These are phyloP conservation scores for Diadromus collaris DNA, from an alignment of 2,888 invertebrate species.

Conservation along the genomic window DNA sequence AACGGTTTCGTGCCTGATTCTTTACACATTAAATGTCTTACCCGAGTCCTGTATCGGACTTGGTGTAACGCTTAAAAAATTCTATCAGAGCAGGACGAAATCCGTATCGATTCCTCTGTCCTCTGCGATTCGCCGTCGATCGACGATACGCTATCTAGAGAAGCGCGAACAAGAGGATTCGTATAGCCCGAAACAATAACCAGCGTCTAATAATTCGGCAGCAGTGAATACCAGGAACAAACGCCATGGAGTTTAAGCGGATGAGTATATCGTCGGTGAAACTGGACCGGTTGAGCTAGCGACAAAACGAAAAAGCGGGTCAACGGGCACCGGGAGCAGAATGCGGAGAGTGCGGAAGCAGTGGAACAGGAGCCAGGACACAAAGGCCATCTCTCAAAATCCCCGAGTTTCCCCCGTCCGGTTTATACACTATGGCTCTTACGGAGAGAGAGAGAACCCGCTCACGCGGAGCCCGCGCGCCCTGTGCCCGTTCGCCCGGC, in stretches of 20 bases:
- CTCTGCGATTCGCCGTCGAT: background rate
- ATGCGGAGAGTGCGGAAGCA: conserved; percentile 57
- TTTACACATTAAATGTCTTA: too few relatives aligned
- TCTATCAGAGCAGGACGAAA: background rate
- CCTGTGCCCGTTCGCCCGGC: conserved; percentile 41
- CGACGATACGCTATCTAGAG: background rate
- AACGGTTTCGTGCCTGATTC: too few relatives aligned
- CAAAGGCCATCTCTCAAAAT: conserved; percentile 70
- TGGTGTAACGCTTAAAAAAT: too few relatives aligned
- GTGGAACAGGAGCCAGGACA: conserved; percentile 49
- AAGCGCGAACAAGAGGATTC: background rate
- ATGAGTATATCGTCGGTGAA: conserved; percentile 18
- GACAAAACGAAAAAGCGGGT: conserved; percentile 52
- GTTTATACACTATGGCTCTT: conserved; percentile 35
- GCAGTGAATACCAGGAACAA: background rate
- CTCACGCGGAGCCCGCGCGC: conserved; percentile 26
- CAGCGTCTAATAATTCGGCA: background rate
- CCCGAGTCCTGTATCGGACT: too few relatives aligned
- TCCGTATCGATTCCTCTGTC: background rate
- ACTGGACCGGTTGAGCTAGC: conserved; percentile 30
- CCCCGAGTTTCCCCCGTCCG: conserved; percentile 63
- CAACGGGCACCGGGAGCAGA: conserved; percentile 58
- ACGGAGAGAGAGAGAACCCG: conserved; percentile 14
- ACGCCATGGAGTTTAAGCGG: conserved; percentile 4
- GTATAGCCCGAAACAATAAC: background rate